These are phyloP conservation scores for Agonopterix subpropinquella DNA, from an alignment of 2,888 invertebrate genomes.

Conservation along the genomic window DNA sequence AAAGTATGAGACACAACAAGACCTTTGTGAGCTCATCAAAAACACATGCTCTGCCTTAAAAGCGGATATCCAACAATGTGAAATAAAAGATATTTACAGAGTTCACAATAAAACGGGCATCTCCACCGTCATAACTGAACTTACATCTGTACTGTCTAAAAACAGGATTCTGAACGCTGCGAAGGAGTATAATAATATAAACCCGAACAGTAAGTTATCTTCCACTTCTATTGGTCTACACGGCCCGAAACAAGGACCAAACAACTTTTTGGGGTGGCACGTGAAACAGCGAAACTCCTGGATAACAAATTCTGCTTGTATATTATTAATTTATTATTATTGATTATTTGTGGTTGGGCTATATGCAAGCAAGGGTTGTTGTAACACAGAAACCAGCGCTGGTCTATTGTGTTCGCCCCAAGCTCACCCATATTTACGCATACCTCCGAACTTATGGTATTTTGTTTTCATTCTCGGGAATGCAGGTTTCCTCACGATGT, in stretches of 20 bases:
- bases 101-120: background rate
- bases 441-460: too few relatives aligned
- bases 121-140: background rate
- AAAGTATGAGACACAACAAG: background rate
- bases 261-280: background rate
- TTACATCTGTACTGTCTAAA: background rate
- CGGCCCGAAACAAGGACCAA: background rate
- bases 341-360: too few relatives aligned
- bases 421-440: too few relatives aligned
- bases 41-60: background rate
- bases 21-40: background rate
- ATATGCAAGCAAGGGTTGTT: too few relatives aligned
- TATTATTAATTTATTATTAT: too few relatives aligned
- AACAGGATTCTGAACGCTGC: background rate
- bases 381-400: too few relatives aligned
- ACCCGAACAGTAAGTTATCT: background rate
- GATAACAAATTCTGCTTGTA: background rate
- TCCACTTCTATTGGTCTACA: background rate
- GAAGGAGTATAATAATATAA: background rate
- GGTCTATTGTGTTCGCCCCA: too few relatives aligned
- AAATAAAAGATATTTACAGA: slow-evolving; percentile 1
- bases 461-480: too few relatives aligned
- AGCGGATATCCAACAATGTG: background rate
- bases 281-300: background rate
- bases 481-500: too few relatives aligned